A percentile compares a stretch with the other conserved stretches of the same genome.
These are phyloP conservation scores for Dusona sp. DNA, from an alignment of 2,888 invertebrate genomes.

Conservation along the genomic window DNA sequence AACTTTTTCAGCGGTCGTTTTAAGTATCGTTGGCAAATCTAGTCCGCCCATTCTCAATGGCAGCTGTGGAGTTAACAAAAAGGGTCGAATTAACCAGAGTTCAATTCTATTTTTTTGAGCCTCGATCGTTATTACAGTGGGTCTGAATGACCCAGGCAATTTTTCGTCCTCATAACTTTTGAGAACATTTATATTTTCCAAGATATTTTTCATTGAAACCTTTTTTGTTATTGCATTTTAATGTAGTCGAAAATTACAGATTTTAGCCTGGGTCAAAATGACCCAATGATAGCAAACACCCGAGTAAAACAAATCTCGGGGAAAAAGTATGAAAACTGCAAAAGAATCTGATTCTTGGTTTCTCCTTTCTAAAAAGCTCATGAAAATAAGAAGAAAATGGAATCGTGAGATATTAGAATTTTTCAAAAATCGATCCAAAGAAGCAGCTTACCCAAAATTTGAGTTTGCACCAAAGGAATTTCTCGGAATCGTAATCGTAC, in stretches of 20 bases:
- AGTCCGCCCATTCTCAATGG: constrained; percentile 88
- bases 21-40: constrained; percentile 91
- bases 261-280: neutral
- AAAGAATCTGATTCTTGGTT: neutral
- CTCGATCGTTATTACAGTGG: neutral
- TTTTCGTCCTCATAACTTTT: too few relatives aligned
- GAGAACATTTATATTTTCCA: too few relatives aligned
- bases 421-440: neutral
- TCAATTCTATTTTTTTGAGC: neutral
- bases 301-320: neutral
- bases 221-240: too few relatives aligned
- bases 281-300: neutral
- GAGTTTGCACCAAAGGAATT: constrained; percentile 94
- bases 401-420: neutral
- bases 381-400: neutral
- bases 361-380: neutral
- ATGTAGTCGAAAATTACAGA: too few relatives aligned
- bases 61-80: constrained; percentile 82
- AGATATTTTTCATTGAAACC: too few relatives aligned
- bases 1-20: constrained; percentile 89
- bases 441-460: constrained; percentile 88
- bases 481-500: constrained; percentile 91
- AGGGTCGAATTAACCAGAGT: neutral
- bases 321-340: neutral
- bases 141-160: too few relatives aligned